phyloP scores from a whole-genome alignment of 2,797 vertebrate species.

The Meda fulgida region DNA sequence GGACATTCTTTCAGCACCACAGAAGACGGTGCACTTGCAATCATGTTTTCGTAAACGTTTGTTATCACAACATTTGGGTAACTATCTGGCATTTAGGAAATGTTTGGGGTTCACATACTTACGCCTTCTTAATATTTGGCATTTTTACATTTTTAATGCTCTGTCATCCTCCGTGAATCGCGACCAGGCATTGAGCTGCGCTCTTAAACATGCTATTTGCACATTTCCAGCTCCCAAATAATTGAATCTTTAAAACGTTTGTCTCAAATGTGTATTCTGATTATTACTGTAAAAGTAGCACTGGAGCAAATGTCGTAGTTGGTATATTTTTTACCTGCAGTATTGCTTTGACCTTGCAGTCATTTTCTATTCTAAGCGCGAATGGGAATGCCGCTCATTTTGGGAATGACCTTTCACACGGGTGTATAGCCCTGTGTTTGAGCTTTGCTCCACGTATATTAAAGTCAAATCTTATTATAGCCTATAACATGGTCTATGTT shows the following conservation, averaged over 20 bases:
- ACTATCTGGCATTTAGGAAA: background rate
- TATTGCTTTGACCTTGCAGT: constrained; percentile 34
- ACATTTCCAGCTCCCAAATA: background rate
- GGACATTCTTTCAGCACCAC: constrained; percentile 13
- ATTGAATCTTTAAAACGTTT: too few species aligned
- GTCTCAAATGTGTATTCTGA: background rate
- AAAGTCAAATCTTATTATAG: background rate
- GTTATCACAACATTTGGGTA: background rate
- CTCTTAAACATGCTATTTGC: background rate
- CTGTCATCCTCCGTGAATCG: constrained; percentile 7
- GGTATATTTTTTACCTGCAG: background rate
- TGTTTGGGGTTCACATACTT: background rate
- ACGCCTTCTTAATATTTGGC: background rate
- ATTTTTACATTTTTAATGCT: background rate
- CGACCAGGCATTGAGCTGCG: background rate
- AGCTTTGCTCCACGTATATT: background rate
- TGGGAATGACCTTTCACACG: constrained; percentile 29
- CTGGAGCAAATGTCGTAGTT: background rate
- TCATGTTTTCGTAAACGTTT: constrained; percentile 16
- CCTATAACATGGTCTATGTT: too few species aligned
- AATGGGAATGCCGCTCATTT: constrained; percentile 19
- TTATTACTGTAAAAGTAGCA: background rate
- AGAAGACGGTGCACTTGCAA: background rate
- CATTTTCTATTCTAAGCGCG: constrained; percentile 36
- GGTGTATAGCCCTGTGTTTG: background rate